A percentile compares a stretch with the other conserved stretches of the same genome.
phyloP scores from a whole-genome alignment of 1,140 invertebrate species.

The Wiebesia pumilae region DNA sequence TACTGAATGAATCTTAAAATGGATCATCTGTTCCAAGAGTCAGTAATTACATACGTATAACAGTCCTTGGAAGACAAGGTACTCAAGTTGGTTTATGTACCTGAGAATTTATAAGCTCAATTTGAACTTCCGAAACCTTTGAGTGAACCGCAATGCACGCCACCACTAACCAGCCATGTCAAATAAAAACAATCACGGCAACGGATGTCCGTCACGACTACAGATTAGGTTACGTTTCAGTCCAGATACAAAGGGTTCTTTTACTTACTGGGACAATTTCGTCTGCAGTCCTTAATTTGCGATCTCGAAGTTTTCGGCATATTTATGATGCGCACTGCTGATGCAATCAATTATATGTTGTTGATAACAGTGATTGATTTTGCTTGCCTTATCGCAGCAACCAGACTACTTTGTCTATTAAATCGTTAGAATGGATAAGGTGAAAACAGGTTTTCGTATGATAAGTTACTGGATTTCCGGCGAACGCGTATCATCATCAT shows the following conservation, averaged over 20 bases:
- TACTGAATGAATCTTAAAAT: neutral
- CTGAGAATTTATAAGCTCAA: neutral
- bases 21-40: neutral
- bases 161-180: neutral
- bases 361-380: neutral
- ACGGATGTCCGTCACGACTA: conserved; percentile 16
- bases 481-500: neutral
- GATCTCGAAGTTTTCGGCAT: neutral
- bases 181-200: conserved; percentile 42
- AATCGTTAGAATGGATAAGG: neutral
- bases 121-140: neutral
- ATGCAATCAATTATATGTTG: neutral
- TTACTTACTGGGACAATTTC: neutral
- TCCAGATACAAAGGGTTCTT: neutral
- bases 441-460: neutral
- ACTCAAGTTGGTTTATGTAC: neutral
- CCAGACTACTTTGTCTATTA: neutral
- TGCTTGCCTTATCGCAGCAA: neutral
- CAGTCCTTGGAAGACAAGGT: neutral
- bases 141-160: neutral
- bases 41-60: neutral
- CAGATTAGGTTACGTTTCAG: neutral
- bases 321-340: neutral
- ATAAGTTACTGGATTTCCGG: neutral
- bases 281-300: neutral